Percentiles rank a stretch among this genome's conserved stretches.
Conservation (phyloP, 2,888 invertebrate species). For the Prostheceraeus crozeri region DNA sequence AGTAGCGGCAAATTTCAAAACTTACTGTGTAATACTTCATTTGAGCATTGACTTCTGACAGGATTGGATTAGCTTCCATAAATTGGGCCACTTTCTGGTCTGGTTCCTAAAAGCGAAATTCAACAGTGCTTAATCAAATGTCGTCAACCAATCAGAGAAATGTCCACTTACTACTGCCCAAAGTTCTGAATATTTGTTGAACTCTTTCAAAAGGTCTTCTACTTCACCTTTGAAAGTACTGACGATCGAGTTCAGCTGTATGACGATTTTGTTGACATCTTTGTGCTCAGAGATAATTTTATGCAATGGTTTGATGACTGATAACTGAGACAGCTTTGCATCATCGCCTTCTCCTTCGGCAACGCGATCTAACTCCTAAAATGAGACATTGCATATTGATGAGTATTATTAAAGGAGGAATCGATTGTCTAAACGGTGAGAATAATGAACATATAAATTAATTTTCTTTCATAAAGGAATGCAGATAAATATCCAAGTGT, state of each 20-base stretch:
- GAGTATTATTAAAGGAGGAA: too few species aligned
- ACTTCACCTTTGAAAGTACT: conserved; percentile 64
- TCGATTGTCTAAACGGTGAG: too few species aligned
- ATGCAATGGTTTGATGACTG: conserved; percentile 53
- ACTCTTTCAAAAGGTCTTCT: conserved; percentile 70
- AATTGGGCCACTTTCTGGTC: conserved; percentile 58
- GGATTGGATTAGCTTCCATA: conserved; percentile 55
- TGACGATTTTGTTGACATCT: conserved; percentile 69
- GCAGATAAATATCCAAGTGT: too few species aligned
- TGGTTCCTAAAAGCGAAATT: conserved; percentile 46
- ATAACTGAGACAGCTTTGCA: conserved; percentile 45
- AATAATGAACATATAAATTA: too few species aligned
- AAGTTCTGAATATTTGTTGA: conserved; percentile 71
- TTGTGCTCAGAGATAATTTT: conserved; percentile 67
- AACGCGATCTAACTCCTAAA: conserved; percentile 41
- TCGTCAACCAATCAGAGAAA: not conserved
- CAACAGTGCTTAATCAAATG: conserved; percentile 22
- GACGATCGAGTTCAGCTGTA: conserved; percentile 55
- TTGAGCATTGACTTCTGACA: conserved; percentile 58
- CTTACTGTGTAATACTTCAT: conserved; percentile 45
- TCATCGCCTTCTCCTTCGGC: conserved; percentile 46
- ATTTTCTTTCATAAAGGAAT: too few species aligned
- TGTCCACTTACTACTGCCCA: conserved; percentile 51
- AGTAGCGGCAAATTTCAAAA: too few species aligned
- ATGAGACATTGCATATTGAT: too few species aligned